phyloP scores from a whole-genome alignment of 2,113 vertebrate genomes.

The Geothlypis trichas region DNA sequence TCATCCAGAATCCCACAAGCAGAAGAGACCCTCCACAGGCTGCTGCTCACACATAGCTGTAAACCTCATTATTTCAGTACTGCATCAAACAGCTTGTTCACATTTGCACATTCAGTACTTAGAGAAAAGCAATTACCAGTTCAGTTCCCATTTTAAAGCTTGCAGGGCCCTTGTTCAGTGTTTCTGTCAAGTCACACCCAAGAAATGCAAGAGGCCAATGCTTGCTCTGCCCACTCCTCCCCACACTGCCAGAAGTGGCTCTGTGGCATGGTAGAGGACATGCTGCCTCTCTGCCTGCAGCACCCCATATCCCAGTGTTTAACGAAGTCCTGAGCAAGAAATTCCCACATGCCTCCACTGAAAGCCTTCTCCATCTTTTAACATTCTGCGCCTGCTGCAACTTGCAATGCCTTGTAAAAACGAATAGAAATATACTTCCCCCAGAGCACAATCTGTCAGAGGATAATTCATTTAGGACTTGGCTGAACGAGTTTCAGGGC shows the following conservation, averaged over 20 bases:
- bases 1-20: neutral
- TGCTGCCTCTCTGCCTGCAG: neutral
- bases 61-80: neutral
- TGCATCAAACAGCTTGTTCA: neutral
- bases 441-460: neutral
- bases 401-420: neutral
- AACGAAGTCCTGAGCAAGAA: neutral
- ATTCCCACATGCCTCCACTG: neutral
- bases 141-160: neutral
- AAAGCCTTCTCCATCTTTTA: neutral
- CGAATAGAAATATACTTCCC: neutral
- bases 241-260: neutral
- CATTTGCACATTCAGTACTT: rapidly evolving
- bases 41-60: rapidly evolving
- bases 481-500: neutral
- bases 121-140: neutral
- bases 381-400: neutral
- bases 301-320: rapidly evolving
- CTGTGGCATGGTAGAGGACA: rapidly evolving
- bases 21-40: neutral
- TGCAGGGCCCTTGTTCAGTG: neutral
- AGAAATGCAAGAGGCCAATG: rapidly evolving
- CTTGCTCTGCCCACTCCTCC: neutral
- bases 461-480: neutral
- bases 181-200: rapidly evolving